These are phyloP conservation scores for Sebastes flavidus DNA, from an alignment of 2,797 vertebrate species.

Conservation along the genomic window DNA sequence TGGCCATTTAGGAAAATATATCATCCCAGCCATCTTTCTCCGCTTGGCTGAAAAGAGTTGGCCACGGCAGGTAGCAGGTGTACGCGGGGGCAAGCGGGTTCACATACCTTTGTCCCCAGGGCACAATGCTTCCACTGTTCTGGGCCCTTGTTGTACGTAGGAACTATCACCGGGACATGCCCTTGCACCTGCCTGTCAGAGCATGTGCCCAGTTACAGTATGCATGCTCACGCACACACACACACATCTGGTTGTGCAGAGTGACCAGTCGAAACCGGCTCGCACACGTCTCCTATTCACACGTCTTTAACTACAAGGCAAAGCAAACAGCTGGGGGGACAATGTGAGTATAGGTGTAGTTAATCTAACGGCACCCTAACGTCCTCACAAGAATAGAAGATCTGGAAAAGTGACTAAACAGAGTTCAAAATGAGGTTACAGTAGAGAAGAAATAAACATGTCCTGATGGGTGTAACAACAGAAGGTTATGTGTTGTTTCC, in stretches of 20 bases:
- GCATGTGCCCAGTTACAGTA: slow-evolving; percentile 37
- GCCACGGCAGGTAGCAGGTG: slow-evolving; percentile 73
- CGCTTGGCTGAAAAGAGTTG: slow-evolving; percentile 54
- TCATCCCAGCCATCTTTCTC: slow-evolving; percentile 29
- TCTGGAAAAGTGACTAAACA: background rate
- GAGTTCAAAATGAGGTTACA: background rate
- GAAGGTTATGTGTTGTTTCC: slow-evolving; percentile 36
- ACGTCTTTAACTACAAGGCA: slow-evolving; percentile 31
- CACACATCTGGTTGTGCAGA: slow-evolving; percentile 47
- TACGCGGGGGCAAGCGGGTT: slow-evolving; percentile 56
- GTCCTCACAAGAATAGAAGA: background rate
- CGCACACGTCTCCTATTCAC: slow-evolving; percentile 38
- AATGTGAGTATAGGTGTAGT: background rate
- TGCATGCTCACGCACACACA: background rate
- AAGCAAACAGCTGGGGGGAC: slow-evolving; percentile 36
- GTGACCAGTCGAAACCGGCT: slow-evolving; percentile 43
- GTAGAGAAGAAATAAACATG: slow-evolving; percentile 24
- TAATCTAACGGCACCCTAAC: slow-evolving; percentile 24
- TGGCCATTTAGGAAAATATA: slow-evolving; percentile 53
- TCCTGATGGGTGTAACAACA: slow-evolving; percentile 25
- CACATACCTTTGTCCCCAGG: slow-evolving; percentile 72
- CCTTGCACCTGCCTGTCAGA: slow-evolving; percentile 65
- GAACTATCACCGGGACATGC: slow-evolving; percentile 48
- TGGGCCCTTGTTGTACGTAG: slow-evolving; percentile 42
- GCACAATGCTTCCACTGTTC: slow-evolving; percentile 72